Evolutionary conservation across 2,797 vertebrate genomes (phyloP), one percentile per base, ranked within the genome.

Genomic region (Pelodytes ibericus): DNA sequence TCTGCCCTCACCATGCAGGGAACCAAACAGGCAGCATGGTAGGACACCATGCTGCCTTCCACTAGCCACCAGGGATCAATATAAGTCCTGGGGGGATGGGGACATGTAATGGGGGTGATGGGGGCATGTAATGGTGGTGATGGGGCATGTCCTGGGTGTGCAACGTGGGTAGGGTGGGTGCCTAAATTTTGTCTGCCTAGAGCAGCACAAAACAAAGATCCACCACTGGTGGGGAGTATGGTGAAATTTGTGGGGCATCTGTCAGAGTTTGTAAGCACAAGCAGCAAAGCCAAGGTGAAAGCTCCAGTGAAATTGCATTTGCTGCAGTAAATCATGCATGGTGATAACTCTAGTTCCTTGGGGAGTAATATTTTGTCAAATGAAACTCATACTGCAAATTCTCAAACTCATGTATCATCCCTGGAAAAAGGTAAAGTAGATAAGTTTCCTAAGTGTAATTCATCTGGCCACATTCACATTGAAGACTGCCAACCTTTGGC

Each of bases 331-430:
- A 60, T 29, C 58, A 60, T 60, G 29, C 25, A 60, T 3, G 15
- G 30, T 30, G 26, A 60, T 60, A 60, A 29, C 58, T 58, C 16
- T 15, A 60, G 58, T 60, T 60, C 11, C 53, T 58, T 58, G 53
- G 53, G 16, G 3, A 26, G 53, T 58, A 58, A 58, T 58, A 58
- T 58, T 60, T 60, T n/a, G 18, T 26, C 26, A 60, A 60, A 27
- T 30, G 26, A 60, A 27, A 26, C 2, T 0, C 1, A 27, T 59
- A 59, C 29, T 59, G 56, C 10, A 6, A 60, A 60, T 60, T 26
- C 58, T 15, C 26, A 60, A 60, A 18, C 58, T 60, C 58, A 3
- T 60, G 58, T 10, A 60, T 25, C 58, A 60, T 60, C 58, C 25
- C 25, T 60, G 58, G 58, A 60, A 60, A 26, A 60, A 30, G 58